Conservation (phyloP, 2,797 vertebrate genomes). For the Mormyrops boulengeri region DNA sequence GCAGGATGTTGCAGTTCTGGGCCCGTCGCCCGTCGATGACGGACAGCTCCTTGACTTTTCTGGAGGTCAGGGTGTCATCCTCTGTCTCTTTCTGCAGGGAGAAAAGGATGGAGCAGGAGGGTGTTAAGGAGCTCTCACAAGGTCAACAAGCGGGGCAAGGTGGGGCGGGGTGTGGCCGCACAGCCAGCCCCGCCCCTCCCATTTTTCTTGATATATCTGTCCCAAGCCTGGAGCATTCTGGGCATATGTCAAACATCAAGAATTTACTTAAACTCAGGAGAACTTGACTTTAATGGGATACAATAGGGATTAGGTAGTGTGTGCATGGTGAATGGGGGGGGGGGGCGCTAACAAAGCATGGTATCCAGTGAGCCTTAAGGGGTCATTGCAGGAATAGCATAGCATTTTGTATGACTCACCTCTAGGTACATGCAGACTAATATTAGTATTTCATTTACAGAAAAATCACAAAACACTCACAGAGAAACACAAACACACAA, state of each 20-base stretch:
- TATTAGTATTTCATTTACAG: neutral
- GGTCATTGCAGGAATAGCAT: neutral
- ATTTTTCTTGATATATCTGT: neutral
- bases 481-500: neutral
- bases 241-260: constrained; percentile 9
- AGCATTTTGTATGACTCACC: neutral
- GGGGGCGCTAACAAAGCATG: neutral
- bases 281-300: neutral
- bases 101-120: neutral
- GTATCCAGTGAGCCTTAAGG: neutral
- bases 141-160: neutral
- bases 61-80: constrained; percentile 81
- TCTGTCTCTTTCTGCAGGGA: constrained; percentile 75
- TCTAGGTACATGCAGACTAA: neutral
- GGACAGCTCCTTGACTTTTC: constrained; percentile 95
- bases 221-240: neutral
- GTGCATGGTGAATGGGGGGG: neutral
- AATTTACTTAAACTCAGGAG: constrained; percentile 1
- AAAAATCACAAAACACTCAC: neutral
- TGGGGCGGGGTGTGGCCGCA: neutral
- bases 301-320: neutral
- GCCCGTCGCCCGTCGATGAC: constrained; percentile 94
- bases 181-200: neutral
- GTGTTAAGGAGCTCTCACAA: neutral
- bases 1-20: constrained; percentile 98